Evolutionary conservation across 1,140 invertebrate genomes (phyloP).

Genomic region (Chionoecetes opilio): DNA sequence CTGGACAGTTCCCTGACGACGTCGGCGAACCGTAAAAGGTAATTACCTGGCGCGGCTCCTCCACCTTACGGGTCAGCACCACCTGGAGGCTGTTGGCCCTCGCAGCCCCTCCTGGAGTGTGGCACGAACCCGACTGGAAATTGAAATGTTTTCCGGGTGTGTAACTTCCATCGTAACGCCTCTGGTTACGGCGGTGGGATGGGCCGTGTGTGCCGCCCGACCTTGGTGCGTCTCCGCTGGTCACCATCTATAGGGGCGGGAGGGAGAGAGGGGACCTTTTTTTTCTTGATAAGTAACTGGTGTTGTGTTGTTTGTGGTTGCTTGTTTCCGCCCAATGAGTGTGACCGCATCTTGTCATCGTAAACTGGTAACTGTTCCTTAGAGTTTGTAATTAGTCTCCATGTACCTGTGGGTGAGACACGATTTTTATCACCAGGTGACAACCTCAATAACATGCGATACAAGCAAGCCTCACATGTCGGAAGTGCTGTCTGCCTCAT

Average conservation of each 20-base stretch:
- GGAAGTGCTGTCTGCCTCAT: too few species aligned
- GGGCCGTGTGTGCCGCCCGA: background rate
- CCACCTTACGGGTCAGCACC: slow-evolving; percentile 27
- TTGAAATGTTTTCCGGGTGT: slow-evolving; percentile 9
- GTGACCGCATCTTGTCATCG: background rate
- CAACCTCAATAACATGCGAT: background rate
- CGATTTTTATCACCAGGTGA: background rate
- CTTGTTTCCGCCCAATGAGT: background rate
- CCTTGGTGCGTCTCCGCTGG: slow-evolving; percentile 1
- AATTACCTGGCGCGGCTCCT: slow-evolving; percentile 35
- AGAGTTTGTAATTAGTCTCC: background rate
- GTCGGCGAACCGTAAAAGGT: slow-evolving; percentile 2
- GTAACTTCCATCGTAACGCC: slow-evolving; percentile 18
- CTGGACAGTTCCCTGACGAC: slow-evolving; percentile 10
- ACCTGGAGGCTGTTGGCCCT: background rate
- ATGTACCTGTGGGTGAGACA: background rate
- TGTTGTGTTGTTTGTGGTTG: background rate
- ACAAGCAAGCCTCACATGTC: background rate
- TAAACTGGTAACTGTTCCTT: background rate
- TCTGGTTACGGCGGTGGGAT: background rate
- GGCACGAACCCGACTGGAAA: slow-evolving; percentile 24
- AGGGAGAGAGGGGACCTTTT: background rate
- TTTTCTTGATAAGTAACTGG: background rate
- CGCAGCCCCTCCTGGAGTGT: background rate
- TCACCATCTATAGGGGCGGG: background rate